phyloP scores from a whole-genome alignment of 2,888 invertebrate species.

The Netelia fuscicornis region DNA sequence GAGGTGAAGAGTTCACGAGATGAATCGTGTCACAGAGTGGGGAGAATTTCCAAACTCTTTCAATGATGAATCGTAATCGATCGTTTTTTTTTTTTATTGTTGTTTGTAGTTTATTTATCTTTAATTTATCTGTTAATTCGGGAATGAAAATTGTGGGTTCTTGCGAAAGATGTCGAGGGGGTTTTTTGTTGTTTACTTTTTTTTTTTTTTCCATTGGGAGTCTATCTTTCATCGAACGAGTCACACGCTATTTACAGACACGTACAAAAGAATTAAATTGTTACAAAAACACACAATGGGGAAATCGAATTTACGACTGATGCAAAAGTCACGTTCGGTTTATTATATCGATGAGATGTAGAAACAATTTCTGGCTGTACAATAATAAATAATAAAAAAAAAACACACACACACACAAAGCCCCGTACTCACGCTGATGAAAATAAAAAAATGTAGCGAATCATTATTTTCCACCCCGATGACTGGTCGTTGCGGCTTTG shows the following conservation, averaged over 20 bases:
- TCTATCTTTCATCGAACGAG: slow-evolving; percentile 39
- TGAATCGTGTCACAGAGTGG: slow-evolving; percentile 77
- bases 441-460: not conserved
- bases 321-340: too few species aligned
- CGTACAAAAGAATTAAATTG: not conserved
- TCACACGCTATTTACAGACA: not conserved
- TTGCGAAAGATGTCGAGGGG: too few species aligned
- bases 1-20: slow-evolving; percentile 73
- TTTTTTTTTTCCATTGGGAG: slow-evolving; percentile 4
- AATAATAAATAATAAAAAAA: not conserved
- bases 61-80: slow-evolving; percentile 68
- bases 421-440: not conserved
- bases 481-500: slow-evolving; percentile 1
- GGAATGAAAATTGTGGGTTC: slow-evolving; percentile 1
- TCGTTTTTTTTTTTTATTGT: slow-evolving; percentile 61
- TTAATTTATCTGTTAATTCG: slow-evolving; percentile 31
- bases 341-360: too few species aligned
- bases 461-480: not conserved
- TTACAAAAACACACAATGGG: not conserved
- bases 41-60: slow-evolving; percentile 58
- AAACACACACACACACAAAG: not conserved
- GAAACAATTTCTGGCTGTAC: not conserved
- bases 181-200: not conserved
- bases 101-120: slow-evolving; percentile 52
- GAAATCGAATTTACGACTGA: not conserved